Conservation (phyloP, 2,888 invertebrate genomes). For the Ryuthela nishihirai region DNA sequence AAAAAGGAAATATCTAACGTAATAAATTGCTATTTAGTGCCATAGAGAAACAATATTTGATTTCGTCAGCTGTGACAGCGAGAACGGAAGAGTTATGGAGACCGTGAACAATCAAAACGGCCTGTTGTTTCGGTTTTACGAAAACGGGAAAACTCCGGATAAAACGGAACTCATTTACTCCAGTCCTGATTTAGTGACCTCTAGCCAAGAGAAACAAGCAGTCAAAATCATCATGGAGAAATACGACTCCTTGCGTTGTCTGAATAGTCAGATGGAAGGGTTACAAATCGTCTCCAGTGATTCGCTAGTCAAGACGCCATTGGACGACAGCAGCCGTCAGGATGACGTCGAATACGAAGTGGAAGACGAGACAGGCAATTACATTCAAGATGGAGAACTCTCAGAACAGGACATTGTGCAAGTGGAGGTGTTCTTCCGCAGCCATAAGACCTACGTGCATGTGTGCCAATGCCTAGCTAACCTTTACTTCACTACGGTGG, state of each 20-base stretch:
- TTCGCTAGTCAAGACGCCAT: constrained; percentile 14
- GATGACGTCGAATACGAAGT: constrained; percentile 2
- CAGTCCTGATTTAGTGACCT: constrained; percentile 24
- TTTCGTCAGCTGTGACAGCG: too few species aligned
- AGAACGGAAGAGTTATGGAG: too few species aligned
- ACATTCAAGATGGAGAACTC: constrained; percentile 44
- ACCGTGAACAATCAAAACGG: too few species aligned
- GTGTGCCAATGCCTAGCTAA: constrained; percentile 69
- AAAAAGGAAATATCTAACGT: too few species aligned
- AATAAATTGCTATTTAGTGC: too few species aligned
- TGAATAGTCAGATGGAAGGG: constrained; percentile 26
- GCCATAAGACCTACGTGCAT: constrained; percentile 71
- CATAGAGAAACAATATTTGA: too few species aligned
- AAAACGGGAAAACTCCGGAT: constrained; percentile 19
- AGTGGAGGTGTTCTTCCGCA: constrained; percentile 69
- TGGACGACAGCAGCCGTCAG: constrained; percentile 2
- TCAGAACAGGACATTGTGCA: constrained; percentile 56
- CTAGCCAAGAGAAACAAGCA: constrained; percentile 32
- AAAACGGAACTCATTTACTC: constrained; percentile 28
- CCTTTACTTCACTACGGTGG: constrained; percentile 50
- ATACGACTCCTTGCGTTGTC: constrained; percentile 24
- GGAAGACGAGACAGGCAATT: neutral
- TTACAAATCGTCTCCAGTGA: constrained; percentile 26
- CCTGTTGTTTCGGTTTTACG: constrained; percentile 15
- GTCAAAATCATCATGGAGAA: constrained; percentile 34